Percentiles rank a stretch among this genome's conserved stretches.
These are phyloP conservation scores for Operophtera brumata DNA, from an alignment of 2,888 invertebrate genomes.

Conservation along the genomic window DNA sequence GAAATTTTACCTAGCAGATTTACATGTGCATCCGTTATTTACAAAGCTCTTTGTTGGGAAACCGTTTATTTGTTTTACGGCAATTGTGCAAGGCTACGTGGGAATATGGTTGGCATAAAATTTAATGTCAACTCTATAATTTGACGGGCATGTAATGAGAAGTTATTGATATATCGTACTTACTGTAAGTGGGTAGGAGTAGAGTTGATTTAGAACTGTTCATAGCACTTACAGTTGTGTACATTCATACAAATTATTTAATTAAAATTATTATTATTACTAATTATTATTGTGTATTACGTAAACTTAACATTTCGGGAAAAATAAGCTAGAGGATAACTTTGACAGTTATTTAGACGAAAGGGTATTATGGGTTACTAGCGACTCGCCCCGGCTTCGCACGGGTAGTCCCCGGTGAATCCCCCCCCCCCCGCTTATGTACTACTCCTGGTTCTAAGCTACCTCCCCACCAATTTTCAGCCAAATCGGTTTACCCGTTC, in stretches of 20 bases:
- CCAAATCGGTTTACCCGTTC: too few species aligned
- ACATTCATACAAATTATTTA: too few species aligned
- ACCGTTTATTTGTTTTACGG: conserved; percentile 43
- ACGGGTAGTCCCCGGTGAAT: too few species aligned
- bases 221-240: neutral
- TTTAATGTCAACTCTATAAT: conserved; percentile 5
- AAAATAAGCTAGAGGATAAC: too few species aligned
- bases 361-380: too few species aligned
- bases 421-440: too few species aligned
- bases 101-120: conserved; percentile 17
- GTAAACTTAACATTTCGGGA: too few species aligned
- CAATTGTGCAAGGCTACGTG: conserved; percentile 38
- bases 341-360: too few species aligned
- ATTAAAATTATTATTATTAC: neutral
- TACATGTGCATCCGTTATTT: conserved; percentile 16
- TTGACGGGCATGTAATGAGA: neutral
- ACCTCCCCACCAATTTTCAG: too few species aligned
- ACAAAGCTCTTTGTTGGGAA: conserved; percentile 42
- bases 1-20: conserved; percentile 2
- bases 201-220: neutral
- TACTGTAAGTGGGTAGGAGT: neutral
- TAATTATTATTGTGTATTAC: too few species aligned
- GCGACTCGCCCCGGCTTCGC: too few species aligned
- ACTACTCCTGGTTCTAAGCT: too few species aligned
- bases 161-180: neutral